Base-by-base conservation (phyloP, 2,797 vertebrate genomes). In the Lemur catta region DNA sequence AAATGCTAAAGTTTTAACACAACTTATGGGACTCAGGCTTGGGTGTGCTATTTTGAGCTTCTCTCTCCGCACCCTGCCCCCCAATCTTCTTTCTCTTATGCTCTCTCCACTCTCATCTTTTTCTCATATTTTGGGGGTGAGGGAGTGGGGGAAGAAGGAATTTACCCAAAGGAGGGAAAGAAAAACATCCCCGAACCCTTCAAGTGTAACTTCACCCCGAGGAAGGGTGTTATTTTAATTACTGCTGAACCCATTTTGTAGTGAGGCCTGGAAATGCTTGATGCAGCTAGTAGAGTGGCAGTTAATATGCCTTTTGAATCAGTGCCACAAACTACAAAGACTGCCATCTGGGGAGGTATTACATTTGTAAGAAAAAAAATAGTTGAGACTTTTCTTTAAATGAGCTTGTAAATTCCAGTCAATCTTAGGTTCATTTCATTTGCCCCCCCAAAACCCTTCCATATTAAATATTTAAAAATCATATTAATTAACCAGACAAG, bases 261-360 rank as follows among this genome's bases (percentile, higher is more conserved):
- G 95, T 94, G 98, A 98, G 61, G 93, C 94, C 96, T 97, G 93
- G 97, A 98, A 98, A 98, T 96, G 93, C 95, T 97, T 91, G 97
- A 97, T 98, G 95, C 96, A 96, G 85, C 97, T 59, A 96, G 92
- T 97, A 98, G 97, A 98, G 97, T 96, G 97, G 98, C 96, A 96
- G 97, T 98, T 98, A 98, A 98, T 98, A 98, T 92, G 98, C 95
- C 96, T 98, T 98, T 98, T 98, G 98, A 98, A 98, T 98, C 93
- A n/a, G 93, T 98, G 98, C 98, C 98, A 99, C 97, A 95, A 98
- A 98, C 98, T 98, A 98, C 98, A 98, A 98, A 98, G 95, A 95
- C 97, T 98, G 86, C 96, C 98, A 98, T 98, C 98, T 98, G 98
- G 98, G 97, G 98, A 98, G 96, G 98, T 97, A 98, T 98, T 99